phyloP scores from a whole-genome alignment of 1,140 invertebrate genomes.

The Phocides pigmalion region DNA sequence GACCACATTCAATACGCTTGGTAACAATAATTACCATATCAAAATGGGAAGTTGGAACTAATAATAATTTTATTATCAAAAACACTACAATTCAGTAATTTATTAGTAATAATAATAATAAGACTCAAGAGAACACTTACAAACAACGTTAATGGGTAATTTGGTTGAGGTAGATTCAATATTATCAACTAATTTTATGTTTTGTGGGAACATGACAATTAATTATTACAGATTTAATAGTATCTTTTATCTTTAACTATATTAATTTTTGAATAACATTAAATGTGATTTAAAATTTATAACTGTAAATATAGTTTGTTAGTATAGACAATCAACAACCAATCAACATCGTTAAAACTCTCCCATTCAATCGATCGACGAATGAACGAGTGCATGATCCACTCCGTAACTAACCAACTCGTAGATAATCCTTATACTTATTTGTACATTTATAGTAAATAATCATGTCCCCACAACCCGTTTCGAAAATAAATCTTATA shows the following conservation, averaged over 20 bases:
- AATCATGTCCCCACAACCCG: conserved; percentile 52
- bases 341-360: conserved; percentile 21
- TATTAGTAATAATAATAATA: conserved; percentile 73
- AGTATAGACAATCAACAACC: conserved; percentile 23
- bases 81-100: conserved; percentile 76
- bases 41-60: conserved; percentile 76
- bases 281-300: conserved; percentile 14
- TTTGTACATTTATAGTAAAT: conserved; percentile 30
- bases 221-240: neutral
- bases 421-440: conserved; percentile 19
- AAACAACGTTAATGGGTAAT: conserved; percentile 78
- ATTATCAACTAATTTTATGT: conserved; percentile 59
- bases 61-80: conserved; percentile 75
- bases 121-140: conserved; percentile 80
- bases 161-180: conserved; percentile 81
- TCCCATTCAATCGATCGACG: conserved; percentile 10
- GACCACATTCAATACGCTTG: conserved; percentile 72
- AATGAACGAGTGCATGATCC: conserved; percentile 12
- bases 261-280: conserved; percentile 22
- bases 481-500: conserved; percentile 48
- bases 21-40: conserved; percentile 81
- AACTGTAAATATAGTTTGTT: conserved; percentile 21
- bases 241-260: conserved; percentile 18
- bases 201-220: conserved; percentile 55
- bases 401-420: neutral